phyloP scores from a whole-genome alignment of 2,888 invertebrate species.

The Calameuta pallipes region DNA sequence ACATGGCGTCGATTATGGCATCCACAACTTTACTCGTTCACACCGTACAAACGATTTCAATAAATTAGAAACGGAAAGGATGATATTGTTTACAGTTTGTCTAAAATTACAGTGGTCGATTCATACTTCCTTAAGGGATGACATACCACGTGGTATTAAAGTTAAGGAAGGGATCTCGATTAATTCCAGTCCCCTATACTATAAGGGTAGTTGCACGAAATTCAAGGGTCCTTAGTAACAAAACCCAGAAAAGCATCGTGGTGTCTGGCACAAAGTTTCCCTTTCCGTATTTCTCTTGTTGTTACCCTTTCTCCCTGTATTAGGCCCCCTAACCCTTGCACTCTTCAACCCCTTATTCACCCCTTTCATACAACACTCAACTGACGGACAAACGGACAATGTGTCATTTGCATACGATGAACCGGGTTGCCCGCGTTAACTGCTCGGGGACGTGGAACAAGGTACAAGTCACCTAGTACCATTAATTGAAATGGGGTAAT shows the following conservation, averaged over 20 bases:
- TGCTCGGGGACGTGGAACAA: conserved; percentile 53
- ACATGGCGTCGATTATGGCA: neutral
- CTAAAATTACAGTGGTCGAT: neutral
- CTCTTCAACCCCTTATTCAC: neutral
- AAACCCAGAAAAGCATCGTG: neutral
- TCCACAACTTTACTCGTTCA: neutral
- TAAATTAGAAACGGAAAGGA: neutral
- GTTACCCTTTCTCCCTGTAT: conserved; percentile 26
- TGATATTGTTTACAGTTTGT: neutral
- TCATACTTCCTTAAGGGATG: neutral
- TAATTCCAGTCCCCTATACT: neutral
- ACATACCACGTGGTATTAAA: neutral
- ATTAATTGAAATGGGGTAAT: conserved; percentile 60
- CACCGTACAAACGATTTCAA: conserved; percentile 8
- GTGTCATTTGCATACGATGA: conserved; percentile 56
- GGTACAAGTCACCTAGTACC: conserved; percentile 59
- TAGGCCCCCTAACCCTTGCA: neutral
- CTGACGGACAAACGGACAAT: conserved; percentile 40
- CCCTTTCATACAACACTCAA: conserved; percentile 8
- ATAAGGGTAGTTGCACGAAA: neutral
- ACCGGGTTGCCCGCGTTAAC: conserved; percentile 46
- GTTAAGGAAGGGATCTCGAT: neutral
- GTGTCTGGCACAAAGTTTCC: neutral
- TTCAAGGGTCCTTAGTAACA: neutral
- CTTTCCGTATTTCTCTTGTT: conserved; percentile 32